Percentiles rank a stretch among this genome's conserved stretches.
Evolutionary conservation across 2,888 invertebrate species (phyloP).

Genomic region (Nemotelus pantherinus): DNA sequence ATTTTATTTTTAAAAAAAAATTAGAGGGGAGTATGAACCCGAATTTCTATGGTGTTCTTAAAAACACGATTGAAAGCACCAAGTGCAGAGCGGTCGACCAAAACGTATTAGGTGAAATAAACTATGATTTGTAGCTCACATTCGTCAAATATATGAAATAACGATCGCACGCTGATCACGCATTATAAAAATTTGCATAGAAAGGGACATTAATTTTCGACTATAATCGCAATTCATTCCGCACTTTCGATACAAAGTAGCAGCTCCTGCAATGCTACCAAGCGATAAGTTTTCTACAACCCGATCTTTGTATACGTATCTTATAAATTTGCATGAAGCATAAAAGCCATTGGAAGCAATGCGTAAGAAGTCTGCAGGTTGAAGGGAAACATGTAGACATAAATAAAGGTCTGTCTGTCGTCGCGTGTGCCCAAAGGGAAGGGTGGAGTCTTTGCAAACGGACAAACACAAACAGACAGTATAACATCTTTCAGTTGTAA

Average conservation of each 20-base stretch:
- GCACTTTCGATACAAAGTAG: conserved; percentile 37
- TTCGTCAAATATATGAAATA: conserved; percentile 18
- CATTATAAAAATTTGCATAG: conserved; percentile 15
- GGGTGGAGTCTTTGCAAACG: background rate
- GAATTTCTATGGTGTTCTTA: no score
- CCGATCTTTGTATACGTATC: conserved; percentile 3
- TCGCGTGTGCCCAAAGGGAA: background rate
- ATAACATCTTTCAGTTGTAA: conserved; percentile 26
- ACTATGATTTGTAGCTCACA: conserved; percentile 16
- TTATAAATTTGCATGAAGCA: background rate
- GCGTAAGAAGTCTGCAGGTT: background rate
- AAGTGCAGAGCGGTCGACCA: background rate
- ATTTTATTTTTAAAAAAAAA: no score
- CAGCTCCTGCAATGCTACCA: conserved; percentile 3
- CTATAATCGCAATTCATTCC: conserved; percentile 13
- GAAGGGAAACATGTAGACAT: background rate
- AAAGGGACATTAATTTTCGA: background rate
- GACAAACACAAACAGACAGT: conserved; percentile 19
- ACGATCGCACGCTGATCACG: conserved; percentile 32
- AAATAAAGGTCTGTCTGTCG: background rate
- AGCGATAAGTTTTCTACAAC: conserved; percentile 24
- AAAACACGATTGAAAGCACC: no score
- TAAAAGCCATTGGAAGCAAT: background rate
- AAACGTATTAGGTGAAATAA: background rate
- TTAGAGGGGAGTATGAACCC: no score